These are phyloP conservation scores for Echinops telfairi DNA, from an alignment of 2,113 vertebrate species.

Conservation along the genomic window DNA sequence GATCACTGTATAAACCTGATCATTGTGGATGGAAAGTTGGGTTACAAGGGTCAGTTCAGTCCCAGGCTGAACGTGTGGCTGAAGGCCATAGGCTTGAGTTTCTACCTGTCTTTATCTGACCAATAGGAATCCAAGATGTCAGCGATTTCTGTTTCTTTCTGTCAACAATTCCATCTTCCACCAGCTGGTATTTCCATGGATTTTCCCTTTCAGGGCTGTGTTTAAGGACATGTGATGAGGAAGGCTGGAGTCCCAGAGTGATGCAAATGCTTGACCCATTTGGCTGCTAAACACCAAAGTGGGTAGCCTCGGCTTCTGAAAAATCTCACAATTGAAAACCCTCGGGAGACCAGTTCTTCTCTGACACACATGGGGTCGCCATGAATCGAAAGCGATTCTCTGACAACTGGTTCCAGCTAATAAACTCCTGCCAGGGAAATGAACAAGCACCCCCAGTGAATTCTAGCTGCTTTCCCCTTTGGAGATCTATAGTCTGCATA, in stretches of 20 bases:
- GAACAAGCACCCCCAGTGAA: neutral
- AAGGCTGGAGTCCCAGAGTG: neutral
- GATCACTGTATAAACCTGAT: no score
- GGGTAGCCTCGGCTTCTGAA: no score
- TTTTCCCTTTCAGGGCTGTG: conserved; percentile 13
- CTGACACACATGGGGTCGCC: neutral
- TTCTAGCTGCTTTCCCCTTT: conserved; percentile 38
- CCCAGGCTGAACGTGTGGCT: no score
- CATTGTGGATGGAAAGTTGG: no score
- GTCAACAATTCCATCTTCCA: neutral
- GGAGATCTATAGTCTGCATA: neutral
- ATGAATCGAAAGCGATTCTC: neutral
- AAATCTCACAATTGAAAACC: neutral
- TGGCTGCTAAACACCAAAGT: neutral
- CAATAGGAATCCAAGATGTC: conserved; percentile 25
- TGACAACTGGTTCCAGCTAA: neutral
- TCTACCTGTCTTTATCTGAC: no score
- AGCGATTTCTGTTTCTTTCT: conserved; percentile 38
- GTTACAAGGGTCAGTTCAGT: no score
- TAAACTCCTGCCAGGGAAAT: neutral
- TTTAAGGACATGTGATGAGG: conserved; percentile 33
- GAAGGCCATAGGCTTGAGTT: no score
- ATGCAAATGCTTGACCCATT: neutral
- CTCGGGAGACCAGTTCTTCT: neutral
- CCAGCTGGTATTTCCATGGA: conserved; percentile 32